Conservation (phyloP, 2,888 invertebrate species). For the Pemphredon lugubris region DNA sequence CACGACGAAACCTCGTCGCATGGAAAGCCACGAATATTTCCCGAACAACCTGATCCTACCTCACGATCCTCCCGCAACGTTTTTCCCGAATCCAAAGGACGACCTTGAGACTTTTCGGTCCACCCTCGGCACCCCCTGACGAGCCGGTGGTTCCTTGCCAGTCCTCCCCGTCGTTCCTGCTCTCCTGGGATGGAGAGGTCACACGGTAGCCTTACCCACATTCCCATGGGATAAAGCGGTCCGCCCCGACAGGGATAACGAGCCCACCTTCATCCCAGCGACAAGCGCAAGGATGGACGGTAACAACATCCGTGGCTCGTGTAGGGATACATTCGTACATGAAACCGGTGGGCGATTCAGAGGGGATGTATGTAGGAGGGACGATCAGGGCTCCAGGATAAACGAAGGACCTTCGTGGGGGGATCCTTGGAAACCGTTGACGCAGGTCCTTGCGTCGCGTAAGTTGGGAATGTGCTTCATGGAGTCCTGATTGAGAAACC, state of each 20-base stretch:
- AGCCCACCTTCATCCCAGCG: constrained; percentile 21
- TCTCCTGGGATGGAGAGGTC: constrained; percentile 80
- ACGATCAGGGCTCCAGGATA: constrained; percentile 74
- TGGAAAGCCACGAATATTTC: too few species aligned
- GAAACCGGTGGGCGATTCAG: constrained; percentile 73
- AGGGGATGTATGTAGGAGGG: constrained; percentile 76
- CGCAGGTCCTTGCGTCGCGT: constrained; percentile 15
- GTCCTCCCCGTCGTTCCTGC: constrained; percentile 64
- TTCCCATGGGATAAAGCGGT: constrained; percentile 75
- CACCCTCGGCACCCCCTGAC: constrained; percentile 37
- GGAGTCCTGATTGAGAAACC: constrained; percentile 69
- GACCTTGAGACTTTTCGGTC: constrained; percentile 27
- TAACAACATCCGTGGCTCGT: constrained; percentile 14
- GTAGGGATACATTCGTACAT: constrained; percentile 28
- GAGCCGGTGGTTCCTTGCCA: constrained; percentile 41
- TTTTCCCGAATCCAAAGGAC: neutral
- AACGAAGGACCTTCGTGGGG: constrained; percentile 60
- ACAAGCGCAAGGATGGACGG: constrained; percentile 29
- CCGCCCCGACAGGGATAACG: constrained; percentile 53
- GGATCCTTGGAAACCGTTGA: constrained; percentile 19
- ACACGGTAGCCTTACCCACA: constrained; percentile 79
- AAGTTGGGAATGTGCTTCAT: constrained; percentile 50
- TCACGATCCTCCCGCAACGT: too few species aligned
- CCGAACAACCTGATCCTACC: too few species aligned
- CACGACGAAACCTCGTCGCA: too few species aligned